Conservation (phyloP, 2,888 invertebrate genomes). For the Dolichopus griseipennis region DNA sequence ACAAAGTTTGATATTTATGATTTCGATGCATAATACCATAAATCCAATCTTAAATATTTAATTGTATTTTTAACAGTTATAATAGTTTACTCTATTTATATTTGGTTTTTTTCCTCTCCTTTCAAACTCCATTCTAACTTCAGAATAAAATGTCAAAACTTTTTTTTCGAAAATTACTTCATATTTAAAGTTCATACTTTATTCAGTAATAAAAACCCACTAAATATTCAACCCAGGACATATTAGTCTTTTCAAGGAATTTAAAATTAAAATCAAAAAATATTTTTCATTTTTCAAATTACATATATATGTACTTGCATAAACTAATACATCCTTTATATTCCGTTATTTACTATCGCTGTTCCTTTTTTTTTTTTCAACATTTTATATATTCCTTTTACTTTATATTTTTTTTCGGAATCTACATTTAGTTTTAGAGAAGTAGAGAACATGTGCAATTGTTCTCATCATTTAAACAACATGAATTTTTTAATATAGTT, state of each 20-base stretch:
- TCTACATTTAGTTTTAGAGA: background rate
- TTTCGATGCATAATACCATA: no score
- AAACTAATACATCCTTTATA: background rate
- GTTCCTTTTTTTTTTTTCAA: background rate
- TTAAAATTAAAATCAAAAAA: no score
- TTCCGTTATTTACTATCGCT: background rate
- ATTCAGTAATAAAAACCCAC: slow-evolving; percentile 6
- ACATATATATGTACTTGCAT: background rate
- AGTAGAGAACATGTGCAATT: background rate
- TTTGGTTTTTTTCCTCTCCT: no score
- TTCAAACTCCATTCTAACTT: no score
- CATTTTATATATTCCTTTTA: background rate
- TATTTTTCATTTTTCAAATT: background rate
- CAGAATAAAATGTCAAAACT: background rate
- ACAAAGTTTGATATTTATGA: no score
- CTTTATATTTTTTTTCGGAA: background rate
- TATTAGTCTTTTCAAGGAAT: background rate
- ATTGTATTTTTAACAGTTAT: no score
- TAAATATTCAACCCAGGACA: background rate
- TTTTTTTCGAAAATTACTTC: background rate
- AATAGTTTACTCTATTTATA: no score
- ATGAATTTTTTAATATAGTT: background rate
- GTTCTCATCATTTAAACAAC: background rate
- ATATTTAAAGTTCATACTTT: background rate
- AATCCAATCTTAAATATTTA: no score